Evolutionary conservation across 2,888 invertebrate species (phyloP).

Genomic region (Ashinkailepas kermadecensis): DNA sequence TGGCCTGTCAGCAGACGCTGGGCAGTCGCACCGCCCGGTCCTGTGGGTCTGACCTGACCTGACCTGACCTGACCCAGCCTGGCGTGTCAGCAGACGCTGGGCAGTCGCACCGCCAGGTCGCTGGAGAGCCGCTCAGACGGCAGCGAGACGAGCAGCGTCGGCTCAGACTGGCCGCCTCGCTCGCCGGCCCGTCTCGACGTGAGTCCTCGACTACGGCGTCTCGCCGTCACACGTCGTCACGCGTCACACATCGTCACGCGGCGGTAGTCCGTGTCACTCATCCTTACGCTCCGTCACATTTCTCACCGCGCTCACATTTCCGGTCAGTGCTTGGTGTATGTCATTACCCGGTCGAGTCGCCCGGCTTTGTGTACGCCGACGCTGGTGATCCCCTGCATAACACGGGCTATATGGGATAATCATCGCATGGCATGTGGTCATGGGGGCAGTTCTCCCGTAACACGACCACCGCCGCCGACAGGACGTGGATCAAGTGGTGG

Average conservation of each 20-base stretch:
- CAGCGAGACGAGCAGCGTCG: slow-evolving; percentile 91
- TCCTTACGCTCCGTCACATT: background rate
- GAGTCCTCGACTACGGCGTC: background rate
- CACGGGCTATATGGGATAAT: too few relatives aligned
- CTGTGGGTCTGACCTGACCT: too few relatives aligned
- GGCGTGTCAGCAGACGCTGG: too few relatives aligned
- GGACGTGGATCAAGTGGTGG: slow-evolving; percentile 77
- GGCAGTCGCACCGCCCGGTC: too few relatives aligned
- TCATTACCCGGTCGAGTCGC: background rate
- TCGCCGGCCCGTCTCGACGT: slow-evolving; percentile 50
- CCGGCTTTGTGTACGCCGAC: background rate
- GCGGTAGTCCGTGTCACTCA: too few relatives aligned
- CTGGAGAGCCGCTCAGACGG: slow-evolving; percentile 71
- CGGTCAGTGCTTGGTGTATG: background rate
- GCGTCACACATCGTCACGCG: too few relatives aligned
- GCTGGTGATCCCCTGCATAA: too few relatives aligned
- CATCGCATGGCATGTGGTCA: background rate
- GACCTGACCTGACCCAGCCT: too few relatives aligned
- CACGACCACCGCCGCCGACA: slow-evolving; percentile 41
- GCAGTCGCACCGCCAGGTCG: background rate
- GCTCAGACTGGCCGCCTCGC: slow-evolving; percentile 82
- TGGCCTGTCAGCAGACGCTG: too few relatives aligned
- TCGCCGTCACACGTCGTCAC: too few relatives aligned
- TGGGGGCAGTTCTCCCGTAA: slow-evolving; percentile 4
- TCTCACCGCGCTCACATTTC: background rate